Conservation (phyloP, 2,113 vertebrate species). For the Thamnophis sirtalis region DNA sequence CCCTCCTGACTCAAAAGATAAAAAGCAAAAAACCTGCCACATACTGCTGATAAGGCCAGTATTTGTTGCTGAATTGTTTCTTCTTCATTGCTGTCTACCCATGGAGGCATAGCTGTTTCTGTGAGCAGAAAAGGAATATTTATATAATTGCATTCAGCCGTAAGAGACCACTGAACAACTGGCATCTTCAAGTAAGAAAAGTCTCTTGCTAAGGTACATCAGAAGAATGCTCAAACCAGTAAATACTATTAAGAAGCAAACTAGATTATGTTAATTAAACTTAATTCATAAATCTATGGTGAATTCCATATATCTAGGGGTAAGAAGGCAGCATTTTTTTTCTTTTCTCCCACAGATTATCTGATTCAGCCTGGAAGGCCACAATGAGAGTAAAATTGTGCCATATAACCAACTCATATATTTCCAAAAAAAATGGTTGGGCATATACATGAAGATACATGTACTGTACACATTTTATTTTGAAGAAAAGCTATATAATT, state of each 20-base stretch:
- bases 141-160: background rate
- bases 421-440: background rate
- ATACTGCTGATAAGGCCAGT: conserved; percentile 91
- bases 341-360: background rate
- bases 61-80: conserved; percentile 98
- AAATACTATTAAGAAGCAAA: background rate
- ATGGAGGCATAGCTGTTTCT: conserved; percentile 92
- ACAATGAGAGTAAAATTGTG: background rate
- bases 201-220: background rate
- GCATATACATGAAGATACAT: background rate
- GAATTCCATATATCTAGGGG: background rate
- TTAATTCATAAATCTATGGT: background rate
- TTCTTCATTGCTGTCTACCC: conserved; percentile 95
- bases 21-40: conserved; percentile 42
- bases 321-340: background rate
- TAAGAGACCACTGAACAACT: background rate
- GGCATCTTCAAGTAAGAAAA: background rate
- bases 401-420: background rate
- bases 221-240: background rate
- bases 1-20: background rate
- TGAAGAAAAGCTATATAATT: background rate
- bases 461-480: background rate
- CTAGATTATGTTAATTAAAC: background rate
- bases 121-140: conserved; percentile 4
- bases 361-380: background rate